These are phyloP conservation scores for Ptilonorhynchus violaceus DNA, from an alignment of 2,113 vertebrate genomes.

Conservation along the genomic window DNA sequence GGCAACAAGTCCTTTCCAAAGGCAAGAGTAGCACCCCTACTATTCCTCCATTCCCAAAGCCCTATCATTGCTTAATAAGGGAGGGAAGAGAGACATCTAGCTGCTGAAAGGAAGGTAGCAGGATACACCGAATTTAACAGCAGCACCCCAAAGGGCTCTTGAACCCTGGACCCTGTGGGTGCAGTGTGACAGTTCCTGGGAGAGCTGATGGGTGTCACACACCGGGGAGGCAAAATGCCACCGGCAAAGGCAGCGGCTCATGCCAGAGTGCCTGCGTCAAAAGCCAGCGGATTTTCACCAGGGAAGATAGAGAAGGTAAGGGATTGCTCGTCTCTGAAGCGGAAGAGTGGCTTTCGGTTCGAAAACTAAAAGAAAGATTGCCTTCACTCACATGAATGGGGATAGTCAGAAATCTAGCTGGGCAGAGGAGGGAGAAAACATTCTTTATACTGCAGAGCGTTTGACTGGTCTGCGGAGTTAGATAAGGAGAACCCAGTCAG, in stretches of 20 bases:
- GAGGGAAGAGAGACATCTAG: conserved; percentile 57
- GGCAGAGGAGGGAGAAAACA: neutral
- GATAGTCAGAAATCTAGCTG: neutral
- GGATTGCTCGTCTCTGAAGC: neutral
- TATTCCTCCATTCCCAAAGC: too few relatives aligned
- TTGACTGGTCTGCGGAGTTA: neutral
- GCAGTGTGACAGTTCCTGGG: fast-evolving
- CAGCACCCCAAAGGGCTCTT: neutral
- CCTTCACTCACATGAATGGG: neutral
- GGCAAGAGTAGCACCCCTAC: neutral
- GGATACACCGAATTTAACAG: neutral
- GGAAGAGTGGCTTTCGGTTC: neutral
- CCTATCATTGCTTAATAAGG: neutral
- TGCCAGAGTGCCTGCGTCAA: neutral
- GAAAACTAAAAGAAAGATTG: neutral
- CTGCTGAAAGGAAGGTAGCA: neutral
- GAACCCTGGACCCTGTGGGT: neutral
- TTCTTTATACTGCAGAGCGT: neutral
- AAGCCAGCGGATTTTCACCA: neutral
- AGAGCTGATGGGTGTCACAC: neutral
- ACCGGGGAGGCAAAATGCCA: neutral
- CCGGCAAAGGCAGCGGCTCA: neutral
- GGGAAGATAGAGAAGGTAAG: neutral
- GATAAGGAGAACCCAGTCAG: neutral
- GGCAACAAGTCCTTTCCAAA: conserved; percentile 12